These are phyloP conservation scores for Todus mexicanus DNA, from an alignment of 2,797 vertebrate species.

Conservation along the genomic window DNA sequence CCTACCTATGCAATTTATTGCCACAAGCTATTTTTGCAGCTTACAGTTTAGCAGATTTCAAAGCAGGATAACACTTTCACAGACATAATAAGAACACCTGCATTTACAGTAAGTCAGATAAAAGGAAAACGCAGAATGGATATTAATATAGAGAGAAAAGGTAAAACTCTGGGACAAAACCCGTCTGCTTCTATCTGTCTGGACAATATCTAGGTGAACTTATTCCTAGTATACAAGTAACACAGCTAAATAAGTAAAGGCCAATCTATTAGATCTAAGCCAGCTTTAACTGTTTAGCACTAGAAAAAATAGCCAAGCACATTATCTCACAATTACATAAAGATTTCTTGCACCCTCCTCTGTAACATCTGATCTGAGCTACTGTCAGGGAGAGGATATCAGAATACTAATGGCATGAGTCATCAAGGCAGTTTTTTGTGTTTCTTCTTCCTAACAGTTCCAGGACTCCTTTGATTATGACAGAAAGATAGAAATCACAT, in stretches of 20 bases:
- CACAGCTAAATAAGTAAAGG: not conserved
- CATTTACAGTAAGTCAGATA: constrained; percentile 3
- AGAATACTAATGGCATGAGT: constrained; percentile 27
- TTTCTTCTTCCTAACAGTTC: not conserved
- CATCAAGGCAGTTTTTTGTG: not conserved
- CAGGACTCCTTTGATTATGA: not conserved
- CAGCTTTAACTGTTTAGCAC: not conserved
- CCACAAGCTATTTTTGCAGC: constrained; percentile 26
- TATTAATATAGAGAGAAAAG: not conserved
- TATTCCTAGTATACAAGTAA: not conserved
- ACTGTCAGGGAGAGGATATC: not conserved
- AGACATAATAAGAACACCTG: constrained; percentile 52
- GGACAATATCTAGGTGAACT: not conserved
- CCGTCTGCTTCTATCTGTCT: not conserved
- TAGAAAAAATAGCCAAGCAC: not conserved
- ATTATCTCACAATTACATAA: not conserved
- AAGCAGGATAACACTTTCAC: constrained; percentile 1
- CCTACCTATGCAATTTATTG: not conserved
- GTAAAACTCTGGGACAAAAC: not conserved
- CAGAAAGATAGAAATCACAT: not conserved
- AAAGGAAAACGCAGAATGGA: not conserved
- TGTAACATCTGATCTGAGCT: not conserved
- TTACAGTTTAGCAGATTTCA: constrained; percentile 30
- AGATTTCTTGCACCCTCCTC: constrained; percentile 11
- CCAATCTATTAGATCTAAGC: not conserved